Percentiles rank a stretch among this genome's conserved stretches.
These are phyloP conservation scores for Drosophila kambysellisi DNA, from an alignment of 2,888 invertebrate genomes.

Conservation along the genomic window DNA sequence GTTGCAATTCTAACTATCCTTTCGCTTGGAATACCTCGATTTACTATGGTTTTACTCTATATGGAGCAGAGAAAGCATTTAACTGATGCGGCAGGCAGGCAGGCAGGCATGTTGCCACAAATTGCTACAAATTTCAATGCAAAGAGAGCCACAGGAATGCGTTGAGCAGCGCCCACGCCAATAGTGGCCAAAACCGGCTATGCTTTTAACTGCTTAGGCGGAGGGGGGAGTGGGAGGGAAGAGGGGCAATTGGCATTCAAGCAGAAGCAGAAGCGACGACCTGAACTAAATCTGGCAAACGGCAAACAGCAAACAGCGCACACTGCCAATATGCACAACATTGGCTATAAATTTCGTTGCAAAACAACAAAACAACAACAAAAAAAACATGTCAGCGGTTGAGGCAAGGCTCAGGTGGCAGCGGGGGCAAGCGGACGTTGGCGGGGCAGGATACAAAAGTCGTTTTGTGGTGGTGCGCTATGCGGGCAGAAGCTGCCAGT, in stretches of 20 bases:
- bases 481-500: constrained; percentile 68
- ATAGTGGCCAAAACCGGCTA: constrained; percentile 27
- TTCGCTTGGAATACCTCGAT: not conserved
- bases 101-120: constrained; percentile 55
- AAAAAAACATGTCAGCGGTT: constrained; percentile 71
- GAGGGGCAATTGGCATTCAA: constrained; percentile 63
- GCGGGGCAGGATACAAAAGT: constrained; percentile 31
- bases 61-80: constrained; percentile 18
- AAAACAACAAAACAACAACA: constrained; percentile 14
- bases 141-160: constrained; percentile 76
- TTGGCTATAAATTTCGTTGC: constrained; percentile 73
- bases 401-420: constrained; percentile 13
- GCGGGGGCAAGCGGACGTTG: not conserved
- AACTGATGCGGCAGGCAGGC: constrained; percentile 9
- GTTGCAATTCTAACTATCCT: not conserved
- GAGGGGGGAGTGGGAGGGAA: not conserved
- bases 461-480: constrained; percentile 58
- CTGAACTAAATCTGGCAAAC: constrained; percentile 63
- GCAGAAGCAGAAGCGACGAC: constrained; percentile 76
- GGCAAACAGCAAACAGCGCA: constrained; percentile 46
- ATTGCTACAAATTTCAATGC: constrained; percentile 71
- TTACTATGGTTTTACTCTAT: not conserved
- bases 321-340: constrained; percentile 74
- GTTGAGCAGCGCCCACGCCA: constrained; percentile 51
- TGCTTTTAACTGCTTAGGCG: constrained; percentile 2